A percentile compares a stretch with the other conserved stretches of the same genome.
phyloP scores from a whole-genome alignment of 2,888 invertebrate genomes.

The Pasiphila rectangulata region DNA sequence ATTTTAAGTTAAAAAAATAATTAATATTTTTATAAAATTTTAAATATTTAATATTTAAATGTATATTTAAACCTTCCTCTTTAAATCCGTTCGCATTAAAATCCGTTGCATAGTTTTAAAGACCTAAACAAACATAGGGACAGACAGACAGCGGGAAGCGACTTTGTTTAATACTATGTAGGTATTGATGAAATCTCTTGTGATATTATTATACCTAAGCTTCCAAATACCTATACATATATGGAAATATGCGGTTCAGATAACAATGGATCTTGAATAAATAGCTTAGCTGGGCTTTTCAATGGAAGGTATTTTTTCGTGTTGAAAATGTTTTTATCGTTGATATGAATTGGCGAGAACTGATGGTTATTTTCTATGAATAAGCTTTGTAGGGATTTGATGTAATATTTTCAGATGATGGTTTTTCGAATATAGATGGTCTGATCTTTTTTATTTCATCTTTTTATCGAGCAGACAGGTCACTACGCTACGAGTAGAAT shows the following conservation, averaged over 20 bases:
- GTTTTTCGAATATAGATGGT: not conserved
- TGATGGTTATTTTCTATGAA: conserved; percentile 1
- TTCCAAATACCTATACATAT: conserved; percentile 22
- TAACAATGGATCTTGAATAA: conserved; percentile 16
- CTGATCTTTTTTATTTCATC: not conserved
- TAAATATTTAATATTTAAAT: too few species aligned
- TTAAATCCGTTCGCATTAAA: too few species aligned
- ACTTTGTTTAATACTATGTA: too few species aligned
- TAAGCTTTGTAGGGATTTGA: not conserved
- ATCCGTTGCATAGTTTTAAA: too few species aligned
- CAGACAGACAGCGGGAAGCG: too few species aligned
- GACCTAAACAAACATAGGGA: too few species aligned
- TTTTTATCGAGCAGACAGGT: too few species aligned
- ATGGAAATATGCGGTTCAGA: conserved; percentile 22
- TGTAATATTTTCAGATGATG: not conserved
- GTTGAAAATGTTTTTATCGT: conserved; percentile 2
- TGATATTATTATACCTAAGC: conserved; percentile 10
- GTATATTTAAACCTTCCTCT: too few species aligned
- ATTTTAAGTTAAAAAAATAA: too few species aligned
- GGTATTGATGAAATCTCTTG: too few species aligned
- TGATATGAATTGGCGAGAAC: not conserved
- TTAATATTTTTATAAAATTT: too few species aligned
- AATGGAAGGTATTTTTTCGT: conserved; percentile 3
- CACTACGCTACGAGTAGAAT: too few species aligned
- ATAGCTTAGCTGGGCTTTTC: conserved; percentile 5